Evolutionary conservation across 2,797 vertebrate species (phyloP), one percentile per base, ranked within the genome.

Genomic region (Trachurus trachurus): DNA sequence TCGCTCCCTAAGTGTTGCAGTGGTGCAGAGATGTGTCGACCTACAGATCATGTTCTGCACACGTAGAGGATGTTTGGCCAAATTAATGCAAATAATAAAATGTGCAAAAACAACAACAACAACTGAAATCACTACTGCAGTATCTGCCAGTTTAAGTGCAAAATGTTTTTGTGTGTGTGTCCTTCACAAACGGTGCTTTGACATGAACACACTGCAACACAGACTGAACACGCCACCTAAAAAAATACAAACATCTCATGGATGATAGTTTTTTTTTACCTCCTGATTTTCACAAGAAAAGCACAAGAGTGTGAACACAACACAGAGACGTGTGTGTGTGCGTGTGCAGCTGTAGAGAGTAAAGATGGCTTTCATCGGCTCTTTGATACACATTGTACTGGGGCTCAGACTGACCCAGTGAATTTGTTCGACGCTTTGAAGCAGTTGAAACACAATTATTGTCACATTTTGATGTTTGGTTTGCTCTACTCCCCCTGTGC

Each of bases 391-490:
- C 0, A 22, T 69, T 44, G 66, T 0, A n/a, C 73, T 47, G 68
- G 3, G n/a, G 1, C 50, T 70, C 63, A 8, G 53, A 81, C 67
- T 75, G 84, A 87, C 78, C 58, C 53, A 56, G 17, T 49, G 72
- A 81, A 26, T 78, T 65, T 76, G 71, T 68, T 54, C 2, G 58
- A 66, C 44, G 69, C 81, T 86, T 84, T 87, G 69, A 87, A 77
- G 78, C 60, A 31, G 59, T 37, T 58, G 54, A 82, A 82, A 77
- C 62, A 67, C 62, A 82, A 80, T 89, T 76, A 71, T 71, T 81
- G 78, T 86, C 68, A 75, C 44, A 84, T 82, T 86, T 83, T 84
- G 49, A 67, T 78, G 50, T 84, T 82, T 76, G 70, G 52, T 80
- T 77, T 72, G 19, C 40, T 45, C 6, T 58, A 21, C 45, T 53